phyloP scores from a whole-genome alignment of 35 echinoderm and acorn worm species.

The Heliocidaris erythrogramma region DNA sequence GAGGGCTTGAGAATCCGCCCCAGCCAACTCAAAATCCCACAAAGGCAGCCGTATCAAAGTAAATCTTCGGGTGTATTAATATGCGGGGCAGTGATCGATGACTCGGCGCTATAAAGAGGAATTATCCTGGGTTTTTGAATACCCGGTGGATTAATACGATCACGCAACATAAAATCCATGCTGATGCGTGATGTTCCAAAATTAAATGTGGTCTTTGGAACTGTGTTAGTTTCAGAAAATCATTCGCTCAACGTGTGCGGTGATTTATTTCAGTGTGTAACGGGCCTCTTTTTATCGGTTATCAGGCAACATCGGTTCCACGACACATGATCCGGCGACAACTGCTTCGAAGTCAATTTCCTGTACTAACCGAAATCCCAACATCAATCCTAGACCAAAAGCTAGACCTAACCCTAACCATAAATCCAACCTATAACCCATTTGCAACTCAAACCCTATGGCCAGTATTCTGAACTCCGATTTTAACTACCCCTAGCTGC shows the following conservation, averaged over 20 bases:
- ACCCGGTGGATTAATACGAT: neutral
- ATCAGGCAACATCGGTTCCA: neutral
- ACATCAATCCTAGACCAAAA: no score
- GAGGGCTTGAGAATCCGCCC: neutral
- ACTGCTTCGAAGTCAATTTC: no score
- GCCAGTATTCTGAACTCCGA: no score
- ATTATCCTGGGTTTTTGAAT: neutral
- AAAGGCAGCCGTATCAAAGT: neutral
- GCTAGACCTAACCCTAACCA: no score
- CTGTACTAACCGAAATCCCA: no score
- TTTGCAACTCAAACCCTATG: no score
- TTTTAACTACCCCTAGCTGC: no score
- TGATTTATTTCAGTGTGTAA: neutral
- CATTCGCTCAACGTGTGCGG: neutral
- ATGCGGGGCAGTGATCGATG: neutral
- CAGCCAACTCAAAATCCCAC: neutral
- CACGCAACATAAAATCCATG: neutral
- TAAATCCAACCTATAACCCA: no score
- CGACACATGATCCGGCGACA: no score
- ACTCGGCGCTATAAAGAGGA: neutral
- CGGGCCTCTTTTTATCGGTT: neutral
- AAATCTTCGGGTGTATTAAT: neutral
- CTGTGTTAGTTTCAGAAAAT: neutral
- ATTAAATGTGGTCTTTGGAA: neutral
- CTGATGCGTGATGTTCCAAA: slow-evolving; percentile 2